These are phyloP conservation scores for Parthenolecanium corni DNA, from an alignment of 2,888 invertebrate genomes.

Conservation along the genomic window DNA sequence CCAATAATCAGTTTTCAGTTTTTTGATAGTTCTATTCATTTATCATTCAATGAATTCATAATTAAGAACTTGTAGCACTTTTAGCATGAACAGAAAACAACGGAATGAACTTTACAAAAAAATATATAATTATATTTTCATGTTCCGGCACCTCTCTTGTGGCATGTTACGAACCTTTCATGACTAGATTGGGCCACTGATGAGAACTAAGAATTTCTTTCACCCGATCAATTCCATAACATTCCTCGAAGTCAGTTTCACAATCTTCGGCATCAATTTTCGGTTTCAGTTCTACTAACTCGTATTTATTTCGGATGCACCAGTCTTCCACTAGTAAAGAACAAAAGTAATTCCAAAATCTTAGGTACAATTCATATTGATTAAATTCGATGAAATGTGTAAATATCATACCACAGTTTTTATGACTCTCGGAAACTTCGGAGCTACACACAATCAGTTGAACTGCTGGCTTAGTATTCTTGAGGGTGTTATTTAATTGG, in stretches of 20 bases:
- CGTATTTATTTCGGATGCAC: constrained; percentile 56
- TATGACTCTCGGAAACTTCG: not conserved
- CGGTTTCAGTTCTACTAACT: constrained; percentile 54
- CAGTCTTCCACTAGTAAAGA: constrained; percentile 45
- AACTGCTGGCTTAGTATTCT: not conserved
- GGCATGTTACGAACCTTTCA: constrained; percentile 41
- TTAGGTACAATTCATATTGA: not conserved
- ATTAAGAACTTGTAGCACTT: not conserved
- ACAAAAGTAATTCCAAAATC: not conserved
- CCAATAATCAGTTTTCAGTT: too few species aligned
- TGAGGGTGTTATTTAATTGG: not conserved
- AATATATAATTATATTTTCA: too few species aligned
- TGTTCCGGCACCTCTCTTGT: too few species aligned
- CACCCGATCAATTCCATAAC: constrained; percentile 53
- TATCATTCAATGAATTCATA: not conserved
- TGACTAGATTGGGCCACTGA: constrained; percentile 55
- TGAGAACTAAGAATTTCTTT: constrained; percentile 59
- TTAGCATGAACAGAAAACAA: not conserved
- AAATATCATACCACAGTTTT: not conserved
- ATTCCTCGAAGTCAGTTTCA: constrained; percentile 44
- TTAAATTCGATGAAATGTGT: not conserved
- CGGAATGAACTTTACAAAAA: not conserved
- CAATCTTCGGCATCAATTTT: constrained; percentile 39
- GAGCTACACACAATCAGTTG: not conserved
- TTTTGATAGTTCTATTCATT: too few species aligned